phyloP scores from a whole-genome alignment of 2,888 invertebrate genomes.

The Rhyacophila evoluta region DNA sequence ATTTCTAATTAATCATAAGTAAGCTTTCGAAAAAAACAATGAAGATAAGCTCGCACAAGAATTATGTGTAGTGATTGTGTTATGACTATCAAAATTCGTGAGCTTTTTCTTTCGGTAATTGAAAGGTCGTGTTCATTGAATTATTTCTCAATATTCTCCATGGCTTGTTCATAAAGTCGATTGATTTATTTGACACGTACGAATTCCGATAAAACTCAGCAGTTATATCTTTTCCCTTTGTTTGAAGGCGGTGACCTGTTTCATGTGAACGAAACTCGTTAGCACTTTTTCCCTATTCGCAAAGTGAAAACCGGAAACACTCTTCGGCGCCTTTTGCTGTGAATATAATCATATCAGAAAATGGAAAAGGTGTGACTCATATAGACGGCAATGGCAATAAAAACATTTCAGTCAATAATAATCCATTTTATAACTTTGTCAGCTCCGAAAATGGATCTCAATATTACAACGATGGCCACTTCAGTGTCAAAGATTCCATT shows the following conservation, averaged over 20 bases:
- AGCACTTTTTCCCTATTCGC: not conserved
- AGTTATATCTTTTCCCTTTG: not conserved
- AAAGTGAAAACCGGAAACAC: conserved; percentile 3
- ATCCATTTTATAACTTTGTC: too few species aligned
- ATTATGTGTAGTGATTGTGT: too few species aligned
- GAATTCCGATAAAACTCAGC: not conserved
- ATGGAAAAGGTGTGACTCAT: not conserved
- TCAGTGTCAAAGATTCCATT: too few species aligned
- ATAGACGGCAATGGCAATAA: too few species aligned
- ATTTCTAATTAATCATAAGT: too few species aligned
- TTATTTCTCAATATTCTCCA: not conserved
- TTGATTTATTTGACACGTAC: conserved; percentile 4
- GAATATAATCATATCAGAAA: not conserved
- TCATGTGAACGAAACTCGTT: conserved; percentile 5
- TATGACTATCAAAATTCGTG: too few species aligned
- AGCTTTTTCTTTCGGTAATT: too few species aligned
- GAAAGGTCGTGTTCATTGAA: not conserved
- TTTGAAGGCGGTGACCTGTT: conserved; percentile 26
- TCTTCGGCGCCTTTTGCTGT: not conserved
- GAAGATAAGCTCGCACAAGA: too few species aligned
- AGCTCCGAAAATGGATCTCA: too few species aligned
- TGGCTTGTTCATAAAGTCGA: not conserved
- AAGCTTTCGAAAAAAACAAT: too few species aligned
- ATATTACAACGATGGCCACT: too few species aligned
- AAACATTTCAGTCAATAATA: too few species aligned